A percentile compares a stretch with the other conserved stretches of the same genome.
These are phyloP conservation scores for Himalopsyche kuldschensis DNA, from an alignment of 2,888 invertebrate species.

Conservation along the genomic window DNA sequence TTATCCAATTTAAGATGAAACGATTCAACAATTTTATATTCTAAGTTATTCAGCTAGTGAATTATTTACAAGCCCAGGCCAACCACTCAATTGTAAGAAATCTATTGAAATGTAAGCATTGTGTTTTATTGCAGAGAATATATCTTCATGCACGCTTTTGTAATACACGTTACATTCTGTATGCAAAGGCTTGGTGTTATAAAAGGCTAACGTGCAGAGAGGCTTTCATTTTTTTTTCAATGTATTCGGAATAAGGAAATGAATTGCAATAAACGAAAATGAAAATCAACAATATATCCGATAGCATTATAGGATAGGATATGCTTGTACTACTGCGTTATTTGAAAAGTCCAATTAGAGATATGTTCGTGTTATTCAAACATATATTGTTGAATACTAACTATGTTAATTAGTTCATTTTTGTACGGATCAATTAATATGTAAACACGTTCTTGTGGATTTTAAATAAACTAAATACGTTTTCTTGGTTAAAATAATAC, in stretches of 20 bases:
- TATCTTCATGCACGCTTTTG: not conserved
- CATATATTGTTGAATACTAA: too few relatives aligned
- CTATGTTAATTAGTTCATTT: too few relatives aligned
- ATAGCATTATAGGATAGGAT: too few relatives aligned
- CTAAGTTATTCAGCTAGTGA: not conserved
- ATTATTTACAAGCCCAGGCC: not conserved
- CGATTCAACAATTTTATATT: not conserved
- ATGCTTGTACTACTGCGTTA: too few relatives aligned
- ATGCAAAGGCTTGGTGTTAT: not conserved
- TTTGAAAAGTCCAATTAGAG: too few relatives aligned
- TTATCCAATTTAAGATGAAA: not conserved
- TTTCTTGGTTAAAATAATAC: too few relatives aligned
- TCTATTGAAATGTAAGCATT: not conserved
- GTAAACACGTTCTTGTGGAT: too few relatives aligned
- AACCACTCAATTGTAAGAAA: not conserved
- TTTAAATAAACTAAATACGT: too few relatives aligned
- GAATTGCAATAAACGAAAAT: not conserved
- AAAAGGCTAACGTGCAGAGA: not conserved
- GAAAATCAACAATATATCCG: not conserved
- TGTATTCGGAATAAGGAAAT: not conserved
- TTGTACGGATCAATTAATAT: too few relatives aligned
- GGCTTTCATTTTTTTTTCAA: not conserved
- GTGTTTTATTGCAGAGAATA: not conserved
- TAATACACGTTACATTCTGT: not conserved
- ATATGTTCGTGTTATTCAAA: too few relatives aligned